These are phyloP conservation scores for Zygothrica quintamaculata DNA, from an alignment of 2,888 invertebrate genomes.

Conservation along the genomic window DNA sequence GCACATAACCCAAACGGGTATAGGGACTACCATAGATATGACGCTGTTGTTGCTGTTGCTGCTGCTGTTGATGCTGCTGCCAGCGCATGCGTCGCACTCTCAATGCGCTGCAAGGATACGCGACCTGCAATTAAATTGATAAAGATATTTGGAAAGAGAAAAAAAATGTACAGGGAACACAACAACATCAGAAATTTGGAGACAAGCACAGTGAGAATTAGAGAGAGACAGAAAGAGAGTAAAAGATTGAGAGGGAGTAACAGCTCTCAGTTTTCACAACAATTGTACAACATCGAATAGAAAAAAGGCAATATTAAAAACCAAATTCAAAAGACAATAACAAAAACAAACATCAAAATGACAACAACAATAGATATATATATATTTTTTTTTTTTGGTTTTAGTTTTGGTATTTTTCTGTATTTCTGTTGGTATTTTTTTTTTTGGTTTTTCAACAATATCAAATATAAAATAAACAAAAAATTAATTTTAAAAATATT, in stretches of 20 bases:
- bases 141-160: constrained; percentile 41
- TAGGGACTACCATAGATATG: constrained; percentile 31
- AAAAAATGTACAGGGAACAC: constrained; percentile 38
- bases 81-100: constrained; percentile 64
- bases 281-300: constrained; percentile 54
- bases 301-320: constrained; percentile 24
- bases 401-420: constrained; percentile 8
- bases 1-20: constrained; percentile 28
- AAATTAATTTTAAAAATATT: constrained; percentile 54
- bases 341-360: constrained; percentile 39
- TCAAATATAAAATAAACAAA: constrained; percentile 57
- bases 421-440: no score
- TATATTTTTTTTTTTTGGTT: constrained; percentile 8
- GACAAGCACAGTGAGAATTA: no score
- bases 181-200: constrained; percentile 50
- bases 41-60: constrained; percentile 38
- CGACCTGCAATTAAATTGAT: constrained; percentile 64
- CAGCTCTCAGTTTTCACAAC: constrained; percentile 20
- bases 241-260: neutral
- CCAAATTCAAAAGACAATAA: constrained; percentile 23
- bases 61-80: constrained; percentile 50
- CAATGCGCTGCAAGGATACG: constrained; percentile 62
- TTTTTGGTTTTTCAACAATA: constrained; percentile 47
- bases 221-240: no score
- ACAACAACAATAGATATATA: constrained; percentile 52